Evolutionary conservation across 2,888 invertebrate genomes (phyloP).

Genomic region (Eumerus sabulonum): DNA sequence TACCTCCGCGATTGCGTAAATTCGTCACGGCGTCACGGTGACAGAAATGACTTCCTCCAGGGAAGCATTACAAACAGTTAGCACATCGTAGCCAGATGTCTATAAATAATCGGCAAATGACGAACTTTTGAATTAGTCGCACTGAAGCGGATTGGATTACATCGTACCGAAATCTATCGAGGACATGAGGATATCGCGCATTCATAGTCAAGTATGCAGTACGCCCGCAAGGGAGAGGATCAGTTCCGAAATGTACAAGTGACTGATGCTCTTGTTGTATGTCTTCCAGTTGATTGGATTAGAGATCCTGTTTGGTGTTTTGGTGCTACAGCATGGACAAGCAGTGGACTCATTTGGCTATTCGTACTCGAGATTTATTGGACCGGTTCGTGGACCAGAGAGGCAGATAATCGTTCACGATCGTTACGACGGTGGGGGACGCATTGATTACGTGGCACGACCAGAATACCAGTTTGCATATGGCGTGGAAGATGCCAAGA

Average conservation of each 20-base stretch:
- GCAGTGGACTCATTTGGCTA: constrained; percentile 80
- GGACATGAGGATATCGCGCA: constrained; percentile 40
- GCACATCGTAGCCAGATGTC: constrained; percentile 48
- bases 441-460: constrained; percentile 86
- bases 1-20: constrained; percentile 43
- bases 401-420: constrained; percentile 75
- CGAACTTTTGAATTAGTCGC: constrained; percentile 54
- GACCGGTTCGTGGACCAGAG: constrained; percentile 85
- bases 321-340: constrained; percentile 51
- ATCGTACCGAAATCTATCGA: constrained; percentile 19
- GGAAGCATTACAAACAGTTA: constrained; percentile 55
- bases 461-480: constrained; percentile 88
- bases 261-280: too few relatives aligned
- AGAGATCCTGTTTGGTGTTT: constrained; percentile 33
- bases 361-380: constrained; percentile 86
- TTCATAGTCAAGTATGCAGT: not conserved
- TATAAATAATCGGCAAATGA: constrained; percentile 58
- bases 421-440: constrained; percentile 78
- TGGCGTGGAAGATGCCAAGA: constrained; percentile 87
- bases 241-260: too few relatives aligned
- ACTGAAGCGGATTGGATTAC: constrained; percentile 52
- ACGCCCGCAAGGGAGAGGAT: too few relatives aligned
- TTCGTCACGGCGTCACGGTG: constrained; percentile 61
- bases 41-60: constrained; percentile 62
- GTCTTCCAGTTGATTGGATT: constrained; percentile 46